phyloP scores from a whole-genome alignment of 2,888 invertebrate genomes.

The Folsomia manolachei region DNA sequence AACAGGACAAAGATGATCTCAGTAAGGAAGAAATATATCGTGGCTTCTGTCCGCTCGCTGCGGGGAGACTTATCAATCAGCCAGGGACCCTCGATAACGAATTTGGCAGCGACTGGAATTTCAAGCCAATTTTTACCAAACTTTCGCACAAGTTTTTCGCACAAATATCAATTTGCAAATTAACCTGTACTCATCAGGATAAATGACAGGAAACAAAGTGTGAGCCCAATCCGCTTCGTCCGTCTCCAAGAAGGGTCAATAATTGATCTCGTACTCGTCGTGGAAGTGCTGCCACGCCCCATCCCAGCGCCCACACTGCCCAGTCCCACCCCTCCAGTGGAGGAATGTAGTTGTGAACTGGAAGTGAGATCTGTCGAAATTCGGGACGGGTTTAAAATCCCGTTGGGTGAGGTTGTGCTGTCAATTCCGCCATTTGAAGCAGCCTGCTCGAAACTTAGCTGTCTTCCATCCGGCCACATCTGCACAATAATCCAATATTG shows the following conservation, averaged over 20 bases:
- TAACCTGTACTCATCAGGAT: conserved; percentile 41
- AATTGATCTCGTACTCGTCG: conserved; percentile 2
- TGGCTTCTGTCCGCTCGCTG: conserved; percentile 34
- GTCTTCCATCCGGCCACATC: not conserved
- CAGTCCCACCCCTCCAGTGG: not conserved
- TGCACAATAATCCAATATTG: not conserved
- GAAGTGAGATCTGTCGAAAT: not conserved
- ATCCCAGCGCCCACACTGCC: not conserved
- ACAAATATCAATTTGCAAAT: too few species aligned
- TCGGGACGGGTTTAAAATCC: conserved; percentile 5
- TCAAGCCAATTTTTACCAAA: not conserved
- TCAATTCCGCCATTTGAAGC: not conserved
- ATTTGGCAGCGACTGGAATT: conserved; percentile 2
- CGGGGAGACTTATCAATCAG: conserved; percentile 33
- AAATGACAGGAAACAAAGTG: conserved; percentile 47
- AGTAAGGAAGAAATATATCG: conserved; percentile 45
- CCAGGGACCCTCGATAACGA: conserved; percentile 34
- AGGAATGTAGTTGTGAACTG: not conserved
- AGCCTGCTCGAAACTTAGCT: not conserved
- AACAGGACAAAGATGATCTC: conserved; percentile 47
- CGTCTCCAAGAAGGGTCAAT: conserved; percentile 34
- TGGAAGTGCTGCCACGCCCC: not conserved
- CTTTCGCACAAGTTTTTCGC: conserved; percentile 38
- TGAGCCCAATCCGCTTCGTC: conserved; percentile 45
- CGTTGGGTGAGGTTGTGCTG: not conserved